Conservation (phyloP, 2,888 invertebrate genomes). For the Sinelater perroti region DNA sequence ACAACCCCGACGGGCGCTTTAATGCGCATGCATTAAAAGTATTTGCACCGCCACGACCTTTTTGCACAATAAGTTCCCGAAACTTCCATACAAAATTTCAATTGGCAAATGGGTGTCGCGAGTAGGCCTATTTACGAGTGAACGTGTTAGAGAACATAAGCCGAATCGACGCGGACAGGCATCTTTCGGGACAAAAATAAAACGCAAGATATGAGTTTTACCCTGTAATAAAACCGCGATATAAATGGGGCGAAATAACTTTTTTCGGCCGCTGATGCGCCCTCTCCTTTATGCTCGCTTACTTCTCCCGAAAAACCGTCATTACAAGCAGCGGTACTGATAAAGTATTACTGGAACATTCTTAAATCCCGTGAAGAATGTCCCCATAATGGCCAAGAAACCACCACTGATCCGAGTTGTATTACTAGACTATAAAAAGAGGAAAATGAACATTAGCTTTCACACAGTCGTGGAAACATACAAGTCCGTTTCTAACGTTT, state of each 20-base stretch:
- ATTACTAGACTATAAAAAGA: no score
- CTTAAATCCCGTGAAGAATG: slow-evolving; percentile 5
- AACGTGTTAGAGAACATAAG: no score
- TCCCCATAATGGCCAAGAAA: neutral
- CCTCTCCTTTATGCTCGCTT: neutral
- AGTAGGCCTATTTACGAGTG: no score
- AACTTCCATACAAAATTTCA: slow-evolving; percentile 9
- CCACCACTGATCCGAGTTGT: slow-evolving; percentile 3
- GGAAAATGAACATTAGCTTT: neutral
- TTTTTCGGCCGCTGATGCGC: slow-evolving; percentile 11
- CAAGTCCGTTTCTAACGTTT: no score
- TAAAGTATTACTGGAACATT: slow-evolving; percentile 1
- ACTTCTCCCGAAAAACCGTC: neutral
- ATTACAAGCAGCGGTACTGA: slow-evolving; percentile 2
- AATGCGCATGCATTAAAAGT: slow-evolving; percentile 14
- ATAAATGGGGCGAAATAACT: slow-evolving; percentile 18
- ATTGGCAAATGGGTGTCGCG: slow-evolving; percentile 9
- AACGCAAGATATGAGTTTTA: no score
- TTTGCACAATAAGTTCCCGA: slow-evolving; percentile 1
- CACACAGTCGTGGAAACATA: slow-evolving; percentile 6
- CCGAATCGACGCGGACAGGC: no score
- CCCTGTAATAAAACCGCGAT: slow-evolving; percentile 10
- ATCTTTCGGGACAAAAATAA: no score
- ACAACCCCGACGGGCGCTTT: neutral
- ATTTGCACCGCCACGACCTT: slow-evolving; percentile 25